Conservation (phyloP, 64 coral and sea anemone genomes). For the Montipora sp. region DNA sequence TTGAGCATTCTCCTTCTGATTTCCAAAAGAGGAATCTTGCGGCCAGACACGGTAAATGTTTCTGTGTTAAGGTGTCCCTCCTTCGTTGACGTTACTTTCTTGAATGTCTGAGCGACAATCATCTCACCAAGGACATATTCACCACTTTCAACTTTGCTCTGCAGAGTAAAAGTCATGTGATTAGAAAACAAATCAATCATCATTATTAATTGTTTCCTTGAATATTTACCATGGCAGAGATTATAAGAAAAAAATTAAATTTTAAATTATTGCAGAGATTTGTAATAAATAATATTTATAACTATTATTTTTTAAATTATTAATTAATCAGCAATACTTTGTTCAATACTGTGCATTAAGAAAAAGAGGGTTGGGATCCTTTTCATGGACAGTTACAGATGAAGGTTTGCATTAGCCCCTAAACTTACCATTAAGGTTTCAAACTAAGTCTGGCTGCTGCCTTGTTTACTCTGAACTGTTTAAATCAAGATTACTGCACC, state of each 20-base stretch:
- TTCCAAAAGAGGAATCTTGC: slow-evolving; percentile 47
- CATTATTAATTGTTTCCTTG: background rate
- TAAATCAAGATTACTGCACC: background rate
- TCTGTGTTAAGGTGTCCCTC: slow-evolving; percentile 27
- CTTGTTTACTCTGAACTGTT: slow-evolving; percentile 2
- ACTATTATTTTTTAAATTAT: background rate
- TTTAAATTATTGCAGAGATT: background rate
- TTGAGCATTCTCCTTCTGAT: slow-evolving; percentile 37
- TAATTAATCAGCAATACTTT: background rate
- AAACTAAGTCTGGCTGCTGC: slow-evolving; percentile 15
- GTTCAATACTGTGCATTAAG: background rate
- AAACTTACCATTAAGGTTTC: slow-evolving; percentile 10
- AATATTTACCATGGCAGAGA: slow-evolving; percentile 1
- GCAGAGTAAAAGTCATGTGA: background rate
- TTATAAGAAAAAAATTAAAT: slow-evolving; percentile 6
- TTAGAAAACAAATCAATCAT: background rate
- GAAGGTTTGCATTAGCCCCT: slow-evolving; percentile 3
- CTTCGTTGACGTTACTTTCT: slow-evolving; percentile 34
- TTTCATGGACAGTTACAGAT: background rate
- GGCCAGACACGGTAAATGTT: slow-evolving; percentile 47
- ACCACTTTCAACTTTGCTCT: slow-evolving; percentile 58
- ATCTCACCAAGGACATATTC: slow-evolving; percentile 62
- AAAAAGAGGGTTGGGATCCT: slow-evolving; percentile 1
- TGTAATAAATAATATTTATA: background rate
- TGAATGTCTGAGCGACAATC: slow-evolving; percentile 56